Evolutionary conservation across 2,113 vertebrate genomes (phyloP).

Genomic region (Noturus placidus): DNA sequence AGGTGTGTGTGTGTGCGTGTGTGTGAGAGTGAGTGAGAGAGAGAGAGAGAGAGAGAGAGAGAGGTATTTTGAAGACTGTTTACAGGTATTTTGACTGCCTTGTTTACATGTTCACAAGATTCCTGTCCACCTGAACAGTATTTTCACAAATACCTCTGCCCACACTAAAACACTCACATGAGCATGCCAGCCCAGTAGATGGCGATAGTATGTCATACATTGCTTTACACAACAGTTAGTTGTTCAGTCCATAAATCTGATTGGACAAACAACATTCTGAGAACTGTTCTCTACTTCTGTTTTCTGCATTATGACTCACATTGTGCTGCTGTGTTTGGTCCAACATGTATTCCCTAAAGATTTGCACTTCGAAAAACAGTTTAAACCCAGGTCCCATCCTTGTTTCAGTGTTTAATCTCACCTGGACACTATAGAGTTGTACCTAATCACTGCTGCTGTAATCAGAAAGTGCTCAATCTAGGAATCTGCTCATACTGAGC

Average conservation of each 20-base stretch:
- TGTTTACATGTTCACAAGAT: not conserved
- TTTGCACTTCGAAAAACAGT: not conserved
- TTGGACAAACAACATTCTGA: too few relatives aligned
- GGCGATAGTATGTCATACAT: not conserved
- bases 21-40: not conserved
- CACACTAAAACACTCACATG: not conserved
- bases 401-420: not conserved
- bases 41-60: not conserved
- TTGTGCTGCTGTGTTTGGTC: not conserved
- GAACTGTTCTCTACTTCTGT: not conserved
- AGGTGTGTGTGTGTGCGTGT: not conserved
- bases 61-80: not conserved
- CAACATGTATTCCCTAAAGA: not conserved
- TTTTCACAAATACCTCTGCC: not conserved
- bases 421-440: not conserved
- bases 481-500: not conserved
- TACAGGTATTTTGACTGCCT: not conserved
- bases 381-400: too few relatives aligned
- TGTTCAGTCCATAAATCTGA: too few relatives aligned
- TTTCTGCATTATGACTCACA: not conserved
- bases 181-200: not conserved
- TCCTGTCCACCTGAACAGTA: not conserved
- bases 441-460: not conserved
- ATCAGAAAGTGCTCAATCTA: not conserved
- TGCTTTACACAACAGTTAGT: not conserved